These are phyloP conservation scores for Emydura subglobosa DNA, from an alignment of 2,113 vertebrate genomes.

Conservation along the genomic window DNA sequence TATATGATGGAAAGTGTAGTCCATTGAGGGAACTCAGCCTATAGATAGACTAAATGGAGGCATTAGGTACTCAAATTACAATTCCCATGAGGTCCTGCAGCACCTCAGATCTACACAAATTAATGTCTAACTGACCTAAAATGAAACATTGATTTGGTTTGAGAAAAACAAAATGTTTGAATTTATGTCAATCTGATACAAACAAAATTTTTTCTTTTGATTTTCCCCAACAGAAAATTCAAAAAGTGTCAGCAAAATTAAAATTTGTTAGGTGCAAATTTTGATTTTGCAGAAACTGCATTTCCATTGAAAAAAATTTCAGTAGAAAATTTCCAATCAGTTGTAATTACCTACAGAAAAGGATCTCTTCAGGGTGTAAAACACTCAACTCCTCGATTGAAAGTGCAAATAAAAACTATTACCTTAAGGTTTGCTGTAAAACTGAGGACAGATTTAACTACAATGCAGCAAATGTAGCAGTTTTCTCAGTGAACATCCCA, in stretches of 20 bases:
- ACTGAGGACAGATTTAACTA: conserved; percentile 14
- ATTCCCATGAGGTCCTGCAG: not conserved
- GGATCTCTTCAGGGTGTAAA: not conserved
- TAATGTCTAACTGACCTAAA: not conserved
- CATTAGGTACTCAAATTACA: not conserved
- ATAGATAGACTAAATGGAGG: not conserved
- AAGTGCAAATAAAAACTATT: not conserved
- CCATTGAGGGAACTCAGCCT: not conserved
- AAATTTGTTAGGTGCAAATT: not conserved
- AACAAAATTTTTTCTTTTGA: not conserved
- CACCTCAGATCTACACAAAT: not conserved
- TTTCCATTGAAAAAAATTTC: not conserved
- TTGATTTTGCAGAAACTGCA: not conserved
- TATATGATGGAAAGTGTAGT: not conserved
- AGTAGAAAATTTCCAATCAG: not conserved
- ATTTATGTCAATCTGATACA: not conserved
- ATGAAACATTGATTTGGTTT: not conserved
- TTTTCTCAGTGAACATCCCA: not conserved
- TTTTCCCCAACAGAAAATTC: not conserved
- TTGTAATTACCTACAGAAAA: not conserved
- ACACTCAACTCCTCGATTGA: not conserved
- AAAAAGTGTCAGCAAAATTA: accelerated
- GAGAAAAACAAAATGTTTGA: not conserved
- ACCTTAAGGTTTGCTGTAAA: not conserved
- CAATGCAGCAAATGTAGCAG: not conserved